Evolutionary conservation across 2,797 vertebrate species (phyloP), one percentile per base, ranked within the genome.

Genomic region (Halcyon badia): DNA sequence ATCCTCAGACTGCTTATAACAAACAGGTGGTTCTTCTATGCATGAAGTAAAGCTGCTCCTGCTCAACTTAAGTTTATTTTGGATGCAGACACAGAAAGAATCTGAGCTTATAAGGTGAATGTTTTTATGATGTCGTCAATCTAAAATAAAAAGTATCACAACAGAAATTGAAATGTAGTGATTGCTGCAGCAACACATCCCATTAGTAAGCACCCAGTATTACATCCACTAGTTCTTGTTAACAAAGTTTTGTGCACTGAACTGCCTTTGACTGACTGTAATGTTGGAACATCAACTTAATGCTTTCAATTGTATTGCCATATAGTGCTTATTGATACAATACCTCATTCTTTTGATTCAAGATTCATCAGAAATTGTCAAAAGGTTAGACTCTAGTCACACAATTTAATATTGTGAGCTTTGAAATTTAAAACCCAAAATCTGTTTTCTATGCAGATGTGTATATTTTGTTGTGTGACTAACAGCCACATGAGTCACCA

Each of bases 401-500:
- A 68, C 33, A 71, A 54, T 26, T 72, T 56, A 84, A 42, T 70
- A 57, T 15, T 48, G 28, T 37, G n/a, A 70, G 17, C 33, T 81
- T 46, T 80, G 57, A 44, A 64, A 80, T 46, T 83, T 72, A 71
- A 73, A 94, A 31, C 19, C 30, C 48, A 4, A n/a, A 30, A 35
- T 73, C 41, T 70, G 10, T 56, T 84, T 46, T 52, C n/a, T 15
- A 2, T n/a, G 54, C 54, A 54, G 79, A 52, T 3, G 17, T 51
- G 37, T 83, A 89, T 69, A 72, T 42, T 75, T 93, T 92, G 44
- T 76, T 56, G 65, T 28, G 42, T 96, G 94, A 96, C 84, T 94
- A 90, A 90, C 7, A 46, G 54, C 68, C 71, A 83, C 72, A 79
- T 96, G 92, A 97, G 79, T 97, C 95, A 95, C 68, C 41, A 9